phyloP scores from a whole-genome alignment of 2,888 invertebrate species.

The Boloria selene region DNA sequence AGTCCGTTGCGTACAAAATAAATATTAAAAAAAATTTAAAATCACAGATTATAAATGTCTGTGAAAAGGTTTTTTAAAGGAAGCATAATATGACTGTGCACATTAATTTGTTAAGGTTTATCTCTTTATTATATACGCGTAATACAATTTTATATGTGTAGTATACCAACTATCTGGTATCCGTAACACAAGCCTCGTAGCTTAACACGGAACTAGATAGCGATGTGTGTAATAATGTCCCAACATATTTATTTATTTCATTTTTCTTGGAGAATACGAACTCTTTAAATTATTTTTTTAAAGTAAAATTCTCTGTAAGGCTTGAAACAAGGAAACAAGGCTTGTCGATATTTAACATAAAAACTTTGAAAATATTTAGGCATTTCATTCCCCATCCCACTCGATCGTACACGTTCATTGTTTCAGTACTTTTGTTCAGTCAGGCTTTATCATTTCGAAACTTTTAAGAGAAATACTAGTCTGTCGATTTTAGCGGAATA shows the following conservation, averaged over 20 bases:
- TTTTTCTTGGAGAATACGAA: neutral
- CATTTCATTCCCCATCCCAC: constrained; percentile 28
- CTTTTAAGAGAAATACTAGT: constrained; percentile 33
- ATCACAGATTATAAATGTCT: no score
- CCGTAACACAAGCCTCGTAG: no score
- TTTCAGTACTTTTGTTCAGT: constrained; percentile 35
- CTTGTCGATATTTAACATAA: neutral
- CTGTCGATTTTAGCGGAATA: constrained; percentile 26
- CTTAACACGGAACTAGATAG: no score
- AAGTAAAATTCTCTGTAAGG: neutral
- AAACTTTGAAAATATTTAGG: constrained; percentile 18
- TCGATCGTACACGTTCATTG: constrained; percentile 33
- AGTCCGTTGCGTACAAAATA: neutral
- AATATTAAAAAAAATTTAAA: no score
- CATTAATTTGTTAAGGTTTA: neutral
- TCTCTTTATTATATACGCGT: constrained; percentile 4
- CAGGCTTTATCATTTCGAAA: constrained; percentile 36
- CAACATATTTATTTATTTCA: neutral
- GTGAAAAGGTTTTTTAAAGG: neutral
- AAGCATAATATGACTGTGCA: no score
- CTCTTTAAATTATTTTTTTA: neutral
- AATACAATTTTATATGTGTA: no score
- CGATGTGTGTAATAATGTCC: no score
- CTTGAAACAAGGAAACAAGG: no score
- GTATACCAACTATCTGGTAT: no score